Evolutionary conservation across 2,888 invertebrate species (phyloP).

Genomic region (Metalampra italica): DNA sequence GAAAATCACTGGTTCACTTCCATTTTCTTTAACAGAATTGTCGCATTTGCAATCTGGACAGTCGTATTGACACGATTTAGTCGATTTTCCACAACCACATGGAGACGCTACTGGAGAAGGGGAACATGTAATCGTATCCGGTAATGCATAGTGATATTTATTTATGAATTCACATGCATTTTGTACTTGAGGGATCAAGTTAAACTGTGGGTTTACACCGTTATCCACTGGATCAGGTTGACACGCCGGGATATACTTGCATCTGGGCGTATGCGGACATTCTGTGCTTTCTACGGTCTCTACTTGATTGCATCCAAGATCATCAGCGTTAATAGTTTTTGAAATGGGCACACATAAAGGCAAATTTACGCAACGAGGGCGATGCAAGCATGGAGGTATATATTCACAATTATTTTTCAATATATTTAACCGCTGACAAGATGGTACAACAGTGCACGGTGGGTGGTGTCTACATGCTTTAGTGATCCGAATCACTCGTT

Average conservation of each 20-base stretch:
- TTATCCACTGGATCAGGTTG: conserved; percentile 34
- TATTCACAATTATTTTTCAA: conserved; percentile 60
- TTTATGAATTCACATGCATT: conserved; percentile 36
- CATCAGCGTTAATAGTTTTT: conserved; percentile 47
- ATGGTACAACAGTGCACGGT: conserved; percentile 65
- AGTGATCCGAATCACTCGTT: conserved; percentile 51
- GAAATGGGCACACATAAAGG: conserved; percentile 59
- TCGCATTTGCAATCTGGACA: conserved; percentile 26
- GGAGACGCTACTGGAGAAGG: conserved; percentile 27
- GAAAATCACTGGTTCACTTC: conserved; percentile 47
- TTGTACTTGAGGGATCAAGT: conserved; percentile 29
- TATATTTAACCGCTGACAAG: conserved; percentile 58
- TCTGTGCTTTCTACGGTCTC: conserved; percentile 30
- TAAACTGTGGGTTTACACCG: conserved; percentile 31
- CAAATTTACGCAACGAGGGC: conserved; percentile 62
- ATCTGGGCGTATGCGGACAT: conserved; percentile 32
- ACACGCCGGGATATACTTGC: conserved; percentile 37
- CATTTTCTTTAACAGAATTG: conserved; percentile 16
- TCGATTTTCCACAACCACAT: conserved; percentile 32
- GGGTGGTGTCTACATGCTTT: conserved; percentile 69
- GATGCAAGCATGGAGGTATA: conserved; percentile 61
- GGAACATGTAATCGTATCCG: conserved; percentile 28
- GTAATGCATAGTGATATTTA: conserved; percentile 28
- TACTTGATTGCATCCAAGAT: conserved; percentile 27
- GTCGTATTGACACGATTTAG: conserved; percentile 60